Percentiles rank a stretch among this genome's conserved stretches.
These are phyloP conservation scores for Loriculus beryllinus DNA, from an alignment of 2,797 vertebrate genomes.

Conservation along the genomic window DNA sequence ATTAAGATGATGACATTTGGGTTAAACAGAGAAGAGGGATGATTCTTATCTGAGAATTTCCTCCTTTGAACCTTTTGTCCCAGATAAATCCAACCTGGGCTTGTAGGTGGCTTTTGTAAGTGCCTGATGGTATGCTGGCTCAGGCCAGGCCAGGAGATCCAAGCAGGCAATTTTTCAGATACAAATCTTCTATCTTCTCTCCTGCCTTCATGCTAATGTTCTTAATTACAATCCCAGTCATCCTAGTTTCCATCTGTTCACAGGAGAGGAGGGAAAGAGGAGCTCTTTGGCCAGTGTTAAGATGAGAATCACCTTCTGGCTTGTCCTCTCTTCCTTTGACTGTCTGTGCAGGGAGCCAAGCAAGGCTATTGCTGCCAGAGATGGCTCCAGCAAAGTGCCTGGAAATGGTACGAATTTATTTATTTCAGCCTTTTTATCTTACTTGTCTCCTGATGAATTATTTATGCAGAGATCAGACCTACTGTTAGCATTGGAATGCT, in stretches of 20 bases:
- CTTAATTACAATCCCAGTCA: slow-evolving; percentile 6
- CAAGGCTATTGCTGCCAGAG: not conserved
- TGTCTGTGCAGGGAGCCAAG: not conserved
- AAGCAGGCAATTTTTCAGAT: not conserved
- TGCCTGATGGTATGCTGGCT: not conserved
- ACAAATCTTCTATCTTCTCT: not conserved
- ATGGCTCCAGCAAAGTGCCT: not conserved
- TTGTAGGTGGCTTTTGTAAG: not conserved
- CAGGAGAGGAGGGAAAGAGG: not conserved
- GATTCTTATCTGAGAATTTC: not conserved
- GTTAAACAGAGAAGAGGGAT: not conserved
- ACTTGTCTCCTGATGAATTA: not conserved
- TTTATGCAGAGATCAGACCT: not conserved
- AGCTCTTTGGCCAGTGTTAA: not conserved
- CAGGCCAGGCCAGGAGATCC: not conserved
- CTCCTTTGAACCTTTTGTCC: not conserved
- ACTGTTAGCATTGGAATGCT: not conserved
- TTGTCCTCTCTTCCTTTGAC: not conserved
- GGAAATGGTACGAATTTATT: not conserved
- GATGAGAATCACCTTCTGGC: slow-evolving; percentile 15
- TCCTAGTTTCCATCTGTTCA: not conserved
- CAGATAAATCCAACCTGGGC: not conserved
- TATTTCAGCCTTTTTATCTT: not conserved
- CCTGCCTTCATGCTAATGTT: not conserved
- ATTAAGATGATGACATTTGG: not conserved